Evolutionary conservation across 2,797 vertebrate genomes (phyloP).

Genomic region (Spinibarbus caldwelli): DNA sequence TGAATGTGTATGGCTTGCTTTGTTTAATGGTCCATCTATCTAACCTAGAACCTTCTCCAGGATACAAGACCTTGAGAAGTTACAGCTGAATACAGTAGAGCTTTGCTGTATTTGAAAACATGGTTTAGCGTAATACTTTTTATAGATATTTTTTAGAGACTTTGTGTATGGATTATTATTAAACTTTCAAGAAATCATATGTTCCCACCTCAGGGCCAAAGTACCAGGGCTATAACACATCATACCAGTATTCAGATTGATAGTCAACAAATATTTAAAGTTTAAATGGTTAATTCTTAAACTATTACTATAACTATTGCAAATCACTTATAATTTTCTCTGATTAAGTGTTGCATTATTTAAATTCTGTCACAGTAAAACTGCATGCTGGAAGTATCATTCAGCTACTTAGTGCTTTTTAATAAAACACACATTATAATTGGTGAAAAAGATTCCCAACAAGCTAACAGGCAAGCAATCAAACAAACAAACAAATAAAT

Average conservation of each 20-base stretch:
- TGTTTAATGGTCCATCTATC: conserved; percentile 54
- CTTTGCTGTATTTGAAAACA: background rate
- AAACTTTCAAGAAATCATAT: background rate
- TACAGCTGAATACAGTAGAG: background rate
- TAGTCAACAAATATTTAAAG: background rate
- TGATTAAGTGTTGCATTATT: background rate
- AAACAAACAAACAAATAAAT: too few relatives aligned
- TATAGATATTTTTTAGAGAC: background rate
- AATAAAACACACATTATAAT: background rate
- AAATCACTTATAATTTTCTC: background rate
- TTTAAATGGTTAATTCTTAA: background rate
- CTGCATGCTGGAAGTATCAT: background rate
- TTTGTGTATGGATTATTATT: background rate
- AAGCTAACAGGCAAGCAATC: too few relatives aligned
- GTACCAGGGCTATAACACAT: background rate
- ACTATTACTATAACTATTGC: too few relatives aligned
- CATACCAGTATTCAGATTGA: background rate
- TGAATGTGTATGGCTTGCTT: conserved; percentile 42
- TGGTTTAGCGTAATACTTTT: background rate
- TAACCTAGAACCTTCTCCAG: conserved; percentile 36
- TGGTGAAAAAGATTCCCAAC: too few relatives aligned
- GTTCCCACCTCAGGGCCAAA: too few relatives aligned
- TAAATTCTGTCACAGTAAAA: background rate
- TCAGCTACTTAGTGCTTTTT: background rate
- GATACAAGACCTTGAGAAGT: background rate